Base-by-base conservation (phyloP, 2,797 vertebrate species). In the Sebastes steindachneri region DNA sequence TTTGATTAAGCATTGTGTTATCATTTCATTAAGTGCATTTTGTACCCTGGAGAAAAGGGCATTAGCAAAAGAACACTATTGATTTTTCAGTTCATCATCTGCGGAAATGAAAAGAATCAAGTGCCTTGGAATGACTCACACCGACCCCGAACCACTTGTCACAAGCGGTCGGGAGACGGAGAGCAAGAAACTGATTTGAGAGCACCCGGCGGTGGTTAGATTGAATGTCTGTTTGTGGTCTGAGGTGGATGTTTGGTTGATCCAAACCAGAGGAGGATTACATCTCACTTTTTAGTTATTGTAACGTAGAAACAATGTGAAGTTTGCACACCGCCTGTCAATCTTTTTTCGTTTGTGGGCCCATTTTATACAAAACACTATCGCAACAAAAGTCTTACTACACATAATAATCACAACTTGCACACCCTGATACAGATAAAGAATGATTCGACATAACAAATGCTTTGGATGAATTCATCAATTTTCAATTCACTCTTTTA, bases 81-180 rank as follows among this genome's bases (percentile, higher is more conserved):
- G 45, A 82, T 82, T 88, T 86, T 84, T 80, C 68, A 82, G 81
- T 91, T 83, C 68, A 86, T 91, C 75, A 84, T 84, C 69, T 66
- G 75, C 82, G 59, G 92, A 80, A 91, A 87, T 79, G 88, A 93
- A 90, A 90, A 91, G 92, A 92, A 93, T 93, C 89, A 95, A 93
- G 95, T 95, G 95, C 95, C 95, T 95, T 95, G 92, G 92, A 94
- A 91, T 84, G 93, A 92, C 85, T 90, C 82, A 67, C 62, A 59
- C 81, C 63, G 84, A 90, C 87, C 89, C 79, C 29, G 29, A 85
- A 66, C 79, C 72, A 48, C 84, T 86, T 75, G 80, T 81, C 86
- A 78, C 63, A 79, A 87, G 86, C 9, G 33, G 70, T 63, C 53
- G 15, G 84, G 77, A n/a, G 77, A 55, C 5, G 9, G 55, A 80